These are phyloP conservation scores for Lumbricus terrestris DNA, from an alignment of 2,888 invertebrate species.

Conservation along the genomic window DNA sequence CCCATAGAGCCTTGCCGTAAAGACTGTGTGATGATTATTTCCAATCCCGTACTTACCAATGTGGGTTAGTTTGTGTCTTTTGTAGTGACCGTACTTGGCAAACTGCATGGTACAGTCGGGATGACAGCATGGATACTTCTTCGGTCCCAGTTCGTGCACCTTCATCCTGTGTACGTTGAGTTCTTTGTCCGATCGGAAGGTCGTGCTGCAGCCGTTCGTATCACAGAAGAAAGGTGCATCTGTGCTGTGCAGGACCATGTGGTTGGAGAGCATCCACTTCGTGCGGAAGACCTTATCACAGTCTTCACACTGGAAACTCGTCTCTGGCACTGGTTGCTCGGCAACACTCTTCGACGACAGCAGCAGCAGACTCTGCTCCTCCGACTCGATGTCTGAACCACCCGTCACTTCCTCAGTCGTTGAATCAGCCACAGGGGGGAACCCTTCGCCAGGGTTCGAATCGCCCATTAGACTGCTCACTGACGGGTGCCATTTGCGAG, in stretches of 20 bases:
- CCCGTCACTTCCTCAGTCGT: slow-evolving; percentile 28
- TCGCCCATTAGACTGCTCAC: slow-evolving; percentile 16
- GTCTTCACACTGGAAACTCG: slow-evolving; percentile 4
- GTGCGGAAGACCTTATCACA: slow-evolving; percentile 50
- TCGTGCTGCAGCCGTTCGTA: slow-evolving; percentile 27
- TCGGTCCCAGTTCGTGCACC: slow-evolving; percentile 28
- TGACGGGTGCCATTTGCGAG: slow-evolving; percentile 29
- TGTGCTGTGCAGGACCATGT: slow-evolving; percentile 12
- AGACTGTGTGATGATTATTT: too few species aligned
- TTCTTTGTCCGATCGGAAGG: slow-evolving; percentile 29
- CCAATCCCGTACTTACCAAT: slow-evolving; percentile 45
- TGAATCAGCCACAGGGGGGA: slow-evolving; percentile 23
- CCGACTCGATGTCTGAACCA: neutral
- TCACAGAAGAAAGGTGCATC: slow-evolving; percentile 29
- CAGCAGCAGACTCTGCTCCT: neutral
- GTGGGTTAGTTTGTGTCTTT: slow-evolving; percentile 55
- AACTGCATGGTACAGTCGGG: slow-evolving; percentile 54
- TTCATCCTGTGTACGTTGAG: slow-evolving; percentile 26
- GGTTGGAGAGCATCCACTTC: slow-evolving; percentile 14
- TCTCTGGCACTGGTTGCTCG: neutral
- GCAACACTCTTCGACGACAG: neutral
- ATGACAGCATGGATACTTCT: slow-evolving; percentile 43
- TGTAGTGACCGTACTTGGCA: slow-evolving; percentile 55
- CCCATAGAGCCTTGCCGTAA: too few species aligned
- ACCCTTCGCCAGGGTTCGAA: neutral